A percentile compares a stretch with the other conserved stretches of the same genome.
Conservation (phyloP, 37 sponge, comb jelly and placozoan genomes). For the Crambe crambe region DNA sequence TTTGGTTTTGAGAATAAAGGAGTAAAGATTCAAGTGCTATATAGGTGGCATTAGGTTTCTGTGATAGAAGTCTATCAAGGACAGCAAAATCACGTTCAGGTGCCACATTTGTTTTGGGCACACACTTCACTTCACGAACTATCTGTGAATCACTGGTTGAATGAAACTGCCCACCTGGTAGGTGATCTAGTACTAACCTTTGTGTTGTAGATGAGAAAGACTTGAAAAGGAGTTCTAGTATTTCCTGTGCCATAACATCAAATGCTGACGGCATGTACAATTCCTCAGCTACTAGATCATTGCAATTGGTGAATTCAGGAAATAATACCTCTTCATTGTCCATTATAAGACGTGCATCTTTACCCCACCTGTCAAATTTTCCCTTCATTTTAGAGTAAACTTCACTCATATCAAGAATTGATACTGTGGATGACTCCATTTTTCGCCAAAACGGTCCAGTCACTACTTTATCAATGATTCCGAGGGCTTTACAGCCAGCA, state of each 20-base stretch:
- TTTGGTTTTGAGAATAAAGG: constrained; percentile 37
- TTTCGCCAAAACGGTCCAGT: constrained; percentile 55
- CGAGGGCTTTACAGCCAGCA: constrained; percentile 42
- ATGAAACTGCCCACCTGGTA: constrained; percentile 38
- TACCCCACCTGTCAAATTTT: constrained; percentile 34
- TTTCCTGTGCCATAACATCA: constrained; percentile 16
- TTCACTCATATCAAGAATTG: constrained; percentile 20
- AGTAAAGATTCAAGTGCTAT: constrained; percentile 38
- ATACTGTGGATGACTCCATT: background rate
- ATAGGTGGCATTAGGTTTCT: constrained; percentile 44
- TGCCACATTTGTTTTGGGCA: constrained; percentile 50
- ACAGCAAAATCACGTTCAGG: constrained; percentile 48
- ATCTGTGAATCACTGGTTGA: constrained; percentile 3
- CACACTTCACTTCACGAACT: constrained; percentile 7
- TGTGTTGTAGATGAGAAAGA: constrained; percentile 39
- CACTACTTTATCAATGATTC: constrained; percentile 35
- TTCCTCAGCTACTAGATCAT: background rate
- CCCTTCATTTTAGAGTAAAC: constrained; percentile 24
- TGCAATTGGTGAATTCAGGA: too few relatives aligned
- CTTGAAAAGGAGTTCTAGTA: constrained; percentile 32
- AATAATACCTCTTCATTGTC: background rate
- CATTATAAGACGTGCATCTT: constrained; percentile 4
- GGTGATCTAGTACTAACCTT: constrained; percentile 33
- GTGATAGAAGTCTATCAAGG: constrained; percentile 24
- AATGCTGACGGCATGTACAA: background rate